Base-by-base conservation (phyloP, 1,140 invertebrate species). In the Gonioctena quinquepunctata region DNA sequence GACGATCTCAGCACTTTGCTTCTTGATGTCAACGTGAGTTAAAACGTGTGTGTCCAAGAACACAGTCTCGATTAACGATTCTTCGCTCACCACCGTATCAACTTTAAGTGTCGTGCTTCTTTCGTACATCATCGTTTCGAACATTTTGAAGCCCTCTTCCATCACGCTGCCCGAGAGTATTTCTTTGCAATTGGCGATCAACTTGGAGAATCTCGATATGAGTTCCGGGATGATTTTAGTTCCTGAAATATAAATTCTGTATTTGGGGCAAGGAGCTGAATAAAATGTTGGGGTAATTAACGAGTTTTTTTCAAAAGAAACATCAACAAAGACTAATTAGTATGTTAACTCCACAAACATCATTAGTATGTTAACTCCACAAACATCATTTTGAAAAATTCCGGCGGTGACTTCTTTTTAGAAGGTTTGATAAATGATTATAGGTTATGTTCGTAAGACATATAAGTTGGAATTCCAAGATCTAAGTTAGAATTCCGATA, bases 1-100 rank as follows among this genome's bases (percentile, higher is more conserved):
- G 13, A 79, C 77, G 28, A 80, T 76, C 65, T 80, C 76, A 52
- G 74, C 77, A 66, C 81, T 81, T 68, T 79, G 73, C 28, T 72
- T 71, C 42, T 82, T 82, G 52, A 81, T 80, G 52, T 77, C 77
- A 49, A 74, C 78, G 22, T 76, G 76, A 2, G 76, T 77, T 2
- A 76, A 72, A 18, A 82, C 62, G 52, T 76, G 66, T 2, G 76
- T 49, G 73, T 82, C 81, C 19, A 75, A 56, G 22, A 69, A 67
- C 16, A 82, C 61, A 2, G 74, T 75, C 21, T 77, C 77, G 23
- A 82, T 68, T 7, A 82, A 57, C 16, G 80, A 79, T 63, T 79
- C 77, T 54, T 79, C 75, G 19, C 63, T 73, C 13, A 66, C 60
- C 11, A 57, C 66, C 26, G 69, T 65, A 60, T 69, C 68, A 21